Evolutionary conservation across 2,888 invertebrate species (phyloP).

Genomic region (Latrodectus hesperus): DNA sequence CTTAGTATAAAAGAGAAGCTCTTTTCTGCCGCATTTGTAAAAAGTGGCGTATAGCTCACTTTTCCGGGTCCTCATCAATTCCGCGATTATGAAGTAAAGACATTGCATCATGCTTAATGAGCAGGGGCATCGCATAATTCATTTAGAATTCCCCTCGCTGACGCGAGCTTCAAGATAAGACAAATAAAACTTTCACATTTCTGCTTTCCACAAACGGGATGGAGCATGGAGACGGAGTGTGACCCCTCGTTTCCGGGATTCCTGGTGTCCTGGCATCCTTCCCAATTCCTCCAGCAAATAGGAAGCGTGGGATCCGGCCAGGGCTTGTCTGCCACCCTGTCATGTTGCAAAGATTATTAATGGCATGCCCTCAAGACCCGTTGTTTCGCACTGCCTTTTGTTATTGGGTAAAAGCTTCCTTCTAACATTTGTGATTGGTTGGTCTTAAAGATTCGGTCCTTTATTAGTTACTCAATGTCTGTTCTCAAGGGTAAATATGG

Average conservation of each 20-base stretch:
- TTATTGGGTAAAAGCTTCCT: not conserved
- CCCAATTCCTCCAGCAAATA: not conserved
- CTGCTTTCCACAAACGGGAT: not conserved
- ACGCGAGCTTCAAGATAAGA: not conserved
- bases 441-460: not conserved
- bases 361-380: conserved; percentile 5
- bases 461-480: conserved; percentile 1
- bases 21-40: too few species aligned
- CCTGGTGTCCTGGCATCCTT: conserved; percentile 2
- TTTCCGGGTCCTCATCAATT: too few species aligned
- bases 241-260: conserved; percentile 5
- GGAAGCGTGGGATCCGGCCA: conserved; percentile 2
- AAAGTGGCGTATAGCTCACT: too few species aligned
- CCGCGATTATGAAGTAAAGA: too few species aligned
- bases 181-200: not conserved
- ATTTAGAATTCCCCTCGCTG: not conserved
- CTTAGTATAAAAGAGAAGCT: too few species aligned
- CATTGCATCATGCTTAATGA: too few species aligned
- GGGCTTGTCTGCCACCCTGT: not conserved
- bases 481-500: not conserved
- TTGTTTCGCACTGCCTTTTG: conserved; percentile 2
- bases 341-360: conserved; percentile 5
- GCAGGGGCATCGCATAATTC: not conserved
- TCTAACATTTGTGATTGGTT: not conserved
- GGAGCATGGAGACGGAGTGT: not conserved